A percentile compares a stretch with the other conserved stretches of the same genome.
phyloP scores from a whole-genome alignment of 2,888 invertebrate species.

The Unio pictorum region DNA sequence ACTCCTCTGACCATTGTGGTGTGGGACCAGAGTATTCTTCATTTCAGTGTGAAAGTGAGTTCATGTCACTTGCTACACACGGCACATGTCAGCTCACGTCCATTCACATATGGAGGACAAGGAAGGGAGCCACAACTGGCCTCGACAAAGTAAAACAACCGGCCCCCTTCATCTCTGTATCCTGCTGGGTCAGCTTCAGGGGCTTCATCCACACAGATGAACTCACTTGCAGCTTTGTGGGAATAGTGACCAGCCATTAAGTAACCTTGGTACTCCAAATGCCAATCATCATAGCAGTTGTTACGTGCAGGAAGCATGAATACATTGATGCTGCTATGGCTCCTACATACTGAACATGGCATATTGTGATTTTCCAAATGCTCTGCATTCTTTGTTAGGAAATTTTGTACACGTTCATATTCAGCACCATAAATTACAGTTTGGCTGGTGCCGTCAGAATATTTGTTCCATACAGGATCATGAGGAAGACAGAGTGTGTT shows the following conservation, averaged over 20 bases:
- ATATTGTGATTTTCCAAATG: slow-evolving; percentile 15
- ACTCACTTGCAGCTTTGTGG: slow-evolving; percentile 12
- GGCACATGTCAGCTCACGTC: slow-evolving; percentile 27
- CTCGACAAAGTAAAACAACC: slow-evolving; percentile 24
- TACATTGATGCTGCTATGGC: slow-evolving; percentile 3
- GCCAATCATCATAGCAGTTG: slow-evolving; percentile 32
- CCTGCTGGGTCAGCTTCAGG: slow-evolving; percentile 31
- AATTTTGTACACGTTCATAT: background rate
- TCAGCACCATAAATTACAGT: slow-evolving; percentile 21
- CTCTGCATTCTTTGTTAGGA: slow-evolving; percentile 4
- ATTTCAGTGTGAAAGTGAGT: too few relatives aligned
- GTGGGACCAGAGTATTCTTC: too few relatives aligned
- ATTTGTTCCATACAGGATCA: slow-evolving; percentile 13
- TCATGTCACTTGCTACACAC: slow-evolving; percentile 28
- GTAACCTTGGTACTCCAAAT: slow-evolving; percentile 33
- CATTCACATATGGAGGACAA: slow-evolving; percentile 29
- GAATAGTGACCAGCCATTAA: slow-evolving; percentile 18
- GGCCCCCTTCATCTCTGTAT: slow-evolving; percentile 18
- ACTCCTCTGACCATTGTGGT: too few relatives aligned
- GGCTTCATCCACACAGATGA: slow-evolving; percentile 28
- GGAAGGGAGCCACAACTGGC: slow-evolving; percentile 33
- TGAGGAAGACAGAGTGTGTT: slow-evolving; percentile 22
- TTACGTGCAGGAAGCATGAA: slow-evolving; percentile 34
- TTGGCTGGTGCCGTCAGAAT: background rate
- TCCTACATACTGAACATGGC: slow-evolving; percentile 38